A percentile compares a stretch with the other conserved stretches of the same genome.
These are phyloP conservation scores for Melieria crassipennis DNA, from an alignment of 2,888 invertebrate species.

Conservation along the genomic window DNA sequence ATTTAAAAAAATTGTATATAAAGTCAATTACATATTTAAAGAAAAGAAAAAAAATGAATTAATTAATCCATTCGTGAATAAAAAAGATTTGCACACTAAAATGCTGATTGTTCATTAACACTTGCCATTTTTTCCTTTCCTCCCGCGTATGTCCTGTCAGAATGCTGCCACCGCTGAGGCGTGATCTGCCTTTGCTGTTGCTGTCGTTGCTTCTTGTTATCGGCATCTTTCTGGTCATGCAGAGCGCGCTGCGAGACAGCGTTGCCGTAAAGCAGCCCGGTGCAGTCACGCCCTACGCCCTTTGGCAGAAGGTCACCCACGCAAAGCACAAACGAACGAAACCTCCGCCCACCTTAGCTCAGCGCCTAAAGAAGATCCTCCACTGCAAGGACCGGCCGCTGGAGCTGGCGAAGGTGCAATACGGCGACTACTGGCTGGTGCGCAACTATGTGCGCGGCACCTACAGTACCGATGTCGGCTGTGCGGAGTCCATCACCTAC, in stretches of 20 bases:
- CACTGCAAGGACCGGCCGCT: constrained; percentile 51
- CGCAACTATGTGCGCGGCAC: constrained; percentile 70
- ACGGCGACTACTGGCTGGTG: constrained; percentile 68
- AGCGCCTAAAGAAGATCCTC: constrained; percentile 46
- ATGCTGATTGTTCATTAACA: too few species aligned
- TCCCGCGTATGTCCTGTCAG: too few species aligned
- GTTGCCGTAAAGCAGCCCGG: background rate
- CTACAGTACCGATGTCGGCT: constrained; percentile 64
- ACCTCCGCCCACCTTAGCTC: constrained; percentile 17
- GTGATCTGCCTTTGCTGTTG: background rate
- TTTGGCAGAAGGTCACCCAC: too few species aligned
- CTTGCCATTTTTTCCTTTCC: too few species aligned
- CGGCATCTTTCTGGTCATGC: constrained; percentile 22
- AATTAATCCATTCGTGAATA: too few species aligned
- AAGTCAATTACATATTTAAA: too few species aligned
- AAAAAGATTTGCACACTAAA: too few species aligned
- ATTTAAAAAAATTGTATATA: too few species aligned
- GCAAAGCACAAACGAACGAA: background rate
- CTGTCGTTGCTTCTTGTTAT: constrained; percentile 9
- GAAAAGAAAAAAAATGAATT: too few species aligned
- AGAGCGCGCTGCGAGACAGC: constrained; percentile 8
- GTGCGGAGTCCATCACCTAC: constrained; percentile 73
- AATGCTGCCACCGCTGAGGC: background rate
- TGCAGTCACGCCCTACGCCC: too few species aligned
- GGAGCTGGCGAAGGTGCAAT: constrained; percentile 48